Conservation (phyloP, 1,140 invertebrate species). For the Drosophila tani region DNA sequence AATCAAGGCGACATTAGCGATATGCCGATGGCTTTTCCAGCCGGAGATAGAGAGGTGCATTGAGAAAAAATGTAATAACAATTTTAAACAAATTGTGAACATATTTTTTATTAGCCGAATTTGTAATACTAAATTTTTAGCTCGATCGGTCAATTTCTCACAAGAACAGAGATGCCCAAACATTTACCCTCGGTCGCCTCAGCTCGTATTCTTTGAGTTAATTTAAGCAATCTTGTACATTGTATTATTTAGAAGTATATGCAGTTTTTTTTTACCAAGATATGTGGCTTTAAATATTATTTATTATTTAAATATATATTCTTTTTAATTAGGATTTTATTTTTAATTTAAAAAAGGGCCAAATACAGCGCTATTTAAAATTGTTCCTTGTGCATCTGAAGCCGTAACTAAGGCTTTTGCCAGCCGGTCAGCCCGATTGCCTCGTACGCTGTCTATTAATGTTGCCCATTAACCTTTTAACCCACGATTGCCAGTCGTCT, state of each 20-base stretch:
- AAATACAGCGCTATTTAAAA: too few relatives aligned
- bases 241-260: not conserved
- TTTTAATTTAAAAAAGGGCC: not conserved
- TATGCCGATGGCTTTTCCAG: slow-evolving; percentile 24
- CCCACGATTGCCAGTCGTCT: slow-evolving; percentile 59
- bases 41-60: slow-evolving; percentile 11
- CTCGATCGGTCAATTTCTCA: too few relatives aligned
- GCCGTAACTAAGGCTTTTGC: slow-evolving; percentile 21
- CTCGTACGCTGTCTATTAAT: slow-evolving; percentile 75
- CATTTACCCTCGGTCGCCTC: too few relatives aligned
- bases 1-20: slow-evolving; percentile 77
- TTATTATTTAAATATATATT: not conserved
- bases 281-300: not conserved
- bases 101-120: not conserved
- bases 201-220: too few relatives aligned
- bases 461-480: slow-evolving; percentile 79
- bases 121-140: too few relatives aligned
- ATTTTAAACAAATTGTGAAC: not conserved
- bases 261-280: not conserved
- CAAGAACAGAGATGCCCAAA: not conserved
- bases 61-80: not conserved
- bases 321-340: not conserved
- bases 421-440: slow-evolving; percentile 54
- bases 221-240: not conserved
- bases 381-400: slow-evolving; percentile 15